Percentiles rank a stretch among this genome's conserved stretches.
phyloP scores from a whole-genome alignment of 1,140 invertebrate genomes.

The Drosophila orena region DNA sequence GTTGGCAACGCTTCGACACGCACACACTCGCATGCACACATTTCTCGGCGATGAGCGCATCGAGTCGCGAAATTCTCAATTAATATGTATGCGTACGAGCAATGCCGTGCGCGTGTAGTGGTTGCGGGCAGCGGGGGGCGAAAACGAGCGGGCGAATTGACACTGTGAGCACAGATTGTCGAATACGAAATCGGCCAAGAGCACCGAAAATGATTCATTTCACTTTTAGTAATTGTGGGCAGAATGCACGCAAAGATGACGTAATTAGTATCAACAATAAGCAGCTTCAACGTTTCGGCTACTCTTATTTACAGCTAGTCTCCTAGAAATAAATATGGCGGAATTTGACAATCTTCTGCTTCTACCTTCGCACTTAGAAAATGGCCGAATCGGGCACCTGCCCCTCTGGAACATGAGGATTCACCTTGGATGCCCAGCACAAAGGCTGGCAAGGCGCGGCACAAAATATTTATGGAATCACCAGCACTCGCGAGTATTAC shows the following conservation, averaged over 20 bases:
- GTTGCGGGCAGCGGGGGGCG: slow-evolving; percentile 16
- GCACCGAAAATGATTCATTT: slow-evolving; percentile 71
- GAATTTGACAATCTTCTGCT: slow-evolving; percentile 72
- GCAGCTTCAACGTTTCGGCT: slow-evolving; percentile 60
- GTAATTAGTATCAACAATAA: slow-evolving; percentile 76
- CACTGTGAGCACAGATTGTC: slow-evolving; percentile 38
- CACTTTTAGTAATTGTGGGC: slow-evolving; percentile 53
- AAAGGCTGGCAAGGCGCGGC: slow-evolving; percentile 30
- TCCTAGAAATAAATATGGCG: slow-evolving; percentile 75
- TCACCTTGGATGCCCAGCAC: not conserved
- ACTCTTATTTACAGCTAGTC: slow-evolving; percentile 75
- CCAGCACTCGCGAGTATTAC: not conserved
- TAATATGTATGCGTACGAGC: slow-evolving; percentile 62
- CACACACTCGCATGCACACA: slow-evolving; percentile 48
- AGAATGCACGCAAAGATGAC: slow-evolving; percentile 74
- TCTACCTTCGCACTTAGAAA: slow-evolving; percentile 55
- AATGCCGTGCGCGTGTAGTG: slow-evolving; percentile 1
- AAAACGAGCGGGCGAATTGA: slow-evolving; percentile 35
- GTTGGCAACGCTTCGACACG: slow-evolving; percentile 68
- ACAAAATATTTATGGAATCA: slow-evolving; percentile 19
- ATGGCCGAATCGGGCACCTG: slow-evolving; percentile 55
- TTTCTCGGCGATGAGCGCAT: slow-evolving; percentile 79
- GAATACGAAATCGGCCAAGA: slow-evolving; percentile 57
- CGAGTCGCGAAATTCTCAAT: slow-evolving; percentile 81
- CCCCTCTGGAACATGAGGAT: no score